phyloP scores from a whole-genome alignment of 2,113 vertebrate species.

The Aptenodytes forsteri region DNA sequence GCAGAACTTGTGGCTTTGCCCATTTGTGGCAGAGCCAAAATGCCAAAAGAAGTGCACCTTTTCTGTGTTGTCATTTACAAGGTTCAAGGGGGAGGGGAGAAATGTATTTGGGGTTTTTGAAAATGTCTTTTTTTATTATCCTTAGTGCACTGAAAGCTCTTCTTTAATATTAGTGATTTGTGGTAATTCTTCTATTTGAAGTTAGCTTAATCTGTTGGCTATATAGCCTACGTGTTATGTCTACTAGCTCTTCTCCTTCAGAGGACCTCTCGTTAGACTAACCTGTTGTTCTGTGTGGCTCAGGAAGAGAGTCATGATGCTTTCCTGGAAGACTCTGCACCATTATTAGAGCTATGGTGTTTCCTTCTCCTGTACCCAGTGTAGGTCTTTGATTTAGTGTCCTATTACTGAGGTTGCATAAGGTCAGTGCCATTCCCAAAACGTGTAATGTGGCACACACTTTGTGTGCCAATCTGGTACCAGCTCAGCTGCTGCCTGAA shows the following conservation, averaged over 20 bases:
- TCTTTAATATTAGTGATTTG: not conserved
- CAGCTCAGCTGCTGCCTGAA: not conserved
- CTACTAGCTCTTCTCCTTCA: not conserved
- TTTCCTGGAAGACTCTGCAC: not conserved
- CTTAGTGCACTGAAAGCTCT: not conserved
- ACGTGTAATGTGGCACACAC: fast-evolving
- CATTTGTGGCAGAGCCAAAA: not conserved
- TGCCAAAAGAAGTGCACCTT: not conserved
- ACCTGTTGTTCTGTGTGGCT: not conserved
- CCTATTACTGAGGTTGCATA: not conserved
- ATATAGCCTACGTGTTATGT: not conserved
- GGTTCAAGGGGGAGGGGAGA: not conserved
- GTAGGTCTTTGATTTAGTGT: not conserved
- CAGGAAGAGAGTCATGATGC: not conserved
- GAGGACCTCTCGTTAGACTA: not conserved
- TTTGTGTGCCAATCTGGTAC: not conserved
- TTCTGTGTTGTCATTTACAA: not conserved
- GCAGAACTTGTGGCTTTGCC: not conserved
- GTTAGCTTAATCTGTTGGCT: not conserved
- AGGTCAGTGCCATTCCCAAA: not conserved
- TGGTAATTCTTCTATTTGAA: not conserved
- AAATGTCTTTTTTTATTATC: not conserved
- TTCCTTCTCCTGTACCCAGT: not conserved
- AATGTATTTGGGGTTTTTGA: not conserved
- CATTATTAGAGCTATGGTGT: not conserved